Evolutionary conservation across 2,888 invertebrate species (phyloP), one percentile per base, ranked within the genome.

Genomic region (Metacarcinus magister): DNA sequence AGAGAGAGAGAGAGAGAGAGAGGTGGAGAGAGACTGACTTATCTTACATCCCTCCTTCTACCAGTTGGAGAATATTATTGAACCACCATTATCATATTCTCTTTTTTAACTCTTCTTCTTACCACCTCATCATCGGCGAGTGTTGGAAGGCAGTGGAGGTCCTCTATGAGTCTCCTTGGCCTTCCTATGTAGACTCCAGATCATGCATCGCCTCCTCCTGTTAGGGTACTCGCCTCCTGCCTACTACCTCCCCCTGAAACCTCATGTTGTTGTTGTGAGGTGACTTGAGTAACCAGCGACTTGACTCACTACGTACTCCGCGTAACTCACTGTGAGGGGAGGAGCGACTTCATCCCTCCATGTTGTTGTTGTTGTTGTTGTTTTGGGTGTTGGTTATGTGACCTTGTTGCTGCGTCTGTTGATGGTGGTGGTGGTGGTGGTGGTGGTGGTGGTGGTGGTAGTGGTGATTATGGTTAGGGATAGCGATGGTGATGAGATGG

Each of bases 391-490:
- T 16, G 67, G 23, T 3, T n/a, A 5, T n/a, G 7, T 67, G 67
- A 5, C 3, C 2, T 4, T 67, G 67, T 2, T 67, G 16, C 0
- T 67, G 67, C n/a, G 67, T 67, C 4, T 67, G 67, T 0, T 32
- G 82, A 1, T 82, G 82, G 32, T 82, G 82, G 82, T 32, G 82
- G 82, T 82, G 82, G 82, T 82, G 82, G 82, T 82, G 82, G 28
- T 82, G 82, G 28, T 82, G n/a, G 82, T 82, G 82, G 7, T 82
- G 82, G 82, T 82, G 82, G 82, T 82, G 82, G 82, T 82, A 5
- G 32, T 8, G 28, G 82, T 28, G 28, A 32, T 82, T 5, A 5
- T 82, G 82, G 1, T 54, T 13, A 67, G 2, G 67, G n/a, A 82
- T 54, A 19, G 2, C 19, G 54, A 54, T 54, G 54, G 16, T 82